Conservation (phyloP, 2,113 vertebrate genomes). For the Hippocampus comes region DNA sequence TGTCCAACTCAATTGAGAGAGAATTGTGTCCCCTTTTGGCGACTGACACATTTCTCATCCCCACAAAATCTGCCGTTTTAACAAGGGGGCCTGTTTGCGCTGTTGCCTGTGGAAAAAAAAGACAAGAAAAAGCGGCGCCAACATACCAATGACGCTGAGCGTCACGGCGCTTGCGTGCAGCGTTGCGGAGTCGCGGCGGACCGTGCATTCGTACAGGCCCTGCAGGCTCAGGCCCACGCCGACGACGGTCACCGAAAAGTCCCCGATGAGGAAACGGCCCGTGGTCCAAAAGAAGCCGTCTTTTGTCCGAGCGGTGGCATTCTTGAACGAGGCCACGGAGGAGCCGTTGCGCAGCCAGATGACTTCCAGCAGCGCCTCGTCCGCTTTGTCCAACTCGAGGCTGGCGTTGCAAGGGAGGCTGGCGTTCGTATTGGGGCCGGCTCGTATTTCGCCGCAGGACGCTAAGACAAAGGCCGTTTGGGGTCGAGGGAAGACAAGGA, state of each 20-base stretch:
- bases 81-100: no score
- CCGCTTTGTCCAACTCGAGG: slow-evolving; percentile 3
- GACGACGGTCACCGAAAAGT: slow-evolving; percentile 63
- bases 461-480: slow-evolving; percentile 36
- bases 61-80: background rate
- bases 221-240: slow-evolving; percentile 50
- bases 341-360: slow-evolving; percentile 58
- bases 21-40: background rate
- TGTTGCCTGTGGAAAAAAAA: background rate
- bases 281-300: slow-evolving; percentile 56
- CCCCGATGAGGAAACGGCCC: slow-evolving; percentile 40
- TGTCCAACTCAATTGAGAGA: no score
- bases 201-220: slow-evolving; percentile 67
- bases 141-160: slow-evolving; percentile 60
- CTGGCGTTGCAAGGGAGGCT: slow-evolving; percentile 60
- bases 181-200: slow-evolving; percentile 52
- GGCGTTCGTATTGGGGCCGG: slow-evolving; percentile 38
- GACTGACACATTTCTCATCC: background rate
- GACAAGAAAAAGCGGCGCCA: background rate
- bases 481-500: background rate
- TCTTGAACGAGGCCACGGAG: slow-evolving; percentile 43
- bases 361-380: slow-evolving; percentile 42
- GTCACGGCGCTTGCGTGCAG: slow-evolving; percentile 50
- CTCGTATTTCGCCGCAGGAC: slow-evolving; percentile 46
- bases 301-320: slow-evolving; percentile 20